Evolutionary conservation across 2,797 vertebrate species (phyloP).

Genomic region (Sebastes taczanowskii): DNA sequence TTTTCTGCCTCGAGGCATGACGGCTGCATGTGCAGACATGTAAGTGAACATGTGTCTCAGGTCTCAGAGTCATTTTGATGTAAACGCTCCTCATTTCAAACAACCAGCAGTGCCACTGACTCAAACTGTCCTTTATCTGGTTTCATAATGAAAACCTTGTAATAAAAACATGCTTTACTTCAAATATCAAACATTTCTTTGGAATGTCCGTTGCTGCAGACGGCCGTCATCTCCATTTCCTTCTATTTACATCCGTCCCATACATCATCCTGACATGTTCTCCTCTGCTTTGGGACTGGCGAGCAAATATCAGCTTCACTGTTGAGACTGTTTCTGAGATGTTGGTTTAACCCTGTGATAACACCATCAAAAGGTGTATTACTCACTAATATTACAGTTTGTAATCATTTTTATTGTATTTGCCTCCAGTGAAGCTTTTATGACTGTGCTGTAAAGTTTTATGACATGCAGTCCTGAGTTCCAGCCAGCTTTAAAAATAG

Average conservation of each 20-base stretch:
- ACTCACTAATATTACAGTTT: neutral
- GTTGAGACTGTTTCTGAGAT: neutral
- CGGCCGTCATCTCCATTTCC: slow-evolving; percentile 29
- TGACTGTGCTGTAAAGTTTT: neutral
- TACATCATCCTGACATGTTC: slow-evolving; percentile 42
- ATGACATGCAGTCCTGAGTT: neutral
- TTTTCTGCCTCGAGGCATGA: slow-evolving; percentile 19
- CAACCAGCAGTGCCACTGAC: neutral
- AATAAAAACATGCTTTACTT: neutral
- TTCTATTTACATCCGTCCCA: slow-evolving; percentile 56
- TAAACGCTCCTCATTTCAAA: neutral
- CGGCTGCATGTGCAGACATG: slow-evolving; percentile 10
- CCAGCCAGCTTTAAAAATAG: neutral
- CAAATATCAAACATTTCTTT: neutral
- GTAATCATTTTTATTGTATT: neutral
- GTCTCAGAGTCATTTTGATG: neutral
- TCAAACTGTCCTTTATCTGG: neutral
- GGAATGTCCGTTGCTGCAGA: slow-evolving; percentile 28
- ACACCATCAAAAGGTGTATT: neutral
- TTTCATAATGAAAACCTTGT: neutral
- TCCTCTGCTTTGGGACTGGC: neutral
- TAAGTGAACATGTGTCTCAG: neutral
- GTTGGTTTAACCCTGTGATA: neutral
- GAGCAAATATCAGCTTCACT: neutral
- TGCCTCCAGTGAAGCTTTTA: neutral